phyloP scores from a whole-genome alignment of 1,140 invertebrate species.

The Anadara kagoshimensis region DNA sequence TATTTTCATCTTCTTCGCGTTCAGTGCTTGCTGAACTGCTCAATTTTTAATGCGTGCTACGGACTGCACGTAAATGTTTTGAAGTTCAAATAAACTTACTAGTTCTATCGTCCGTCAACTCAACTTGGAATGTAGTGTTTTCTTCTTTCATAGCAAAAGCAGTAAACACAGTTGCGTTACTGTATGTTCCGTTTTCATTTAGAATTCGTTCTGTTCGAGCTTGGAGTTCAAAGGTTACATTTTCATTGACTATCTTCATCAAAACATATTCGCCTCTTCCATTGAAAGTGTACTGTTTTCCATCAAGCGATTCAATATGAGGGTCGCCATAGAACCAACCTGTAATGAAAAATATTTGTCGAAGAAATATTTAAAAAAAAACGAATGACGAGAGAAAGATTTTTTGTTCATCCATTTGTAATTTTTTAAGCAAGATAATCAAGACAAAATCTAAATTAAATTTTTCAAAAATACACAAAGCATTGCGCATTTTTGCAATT shows the following conservation, averaged over 20 bases:
- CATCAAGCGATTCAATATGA: constrained; percentile 65
- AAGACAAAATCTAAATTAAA: no score
- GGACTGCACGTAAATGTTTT: no score
- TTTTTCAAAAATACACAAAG: no score
- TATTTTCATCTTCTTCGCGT: no score
- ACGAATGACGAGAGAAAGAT: no score
- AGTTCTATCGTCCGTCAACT: constrained; percentile 2
- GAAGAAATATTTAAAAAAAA: no score
- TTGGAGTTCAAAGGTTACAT: constrained; percentile 40
- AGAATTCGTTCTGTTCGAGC: constrained; percentile 31
- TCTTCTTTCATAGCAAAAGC: constrained; percentile 38
- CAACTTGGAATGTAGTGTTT: constrained; percentile 13
- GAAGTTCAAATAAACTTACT: no score
- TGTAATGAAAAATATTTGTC: constrained; percentile 30
- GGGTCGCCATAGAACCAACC: constrained; percentile 61
- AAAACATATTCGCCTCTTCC: constrained; percentile 63
- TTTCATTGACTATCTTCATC: constrained; percentile 33
- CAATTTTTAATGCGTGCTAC: no score
- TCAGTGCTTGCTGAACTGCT: no score
- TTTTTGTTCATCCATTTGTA: no score
- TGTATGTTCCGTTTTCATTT: background rate
- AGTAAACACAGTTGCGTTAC: constrained; percentile 46
- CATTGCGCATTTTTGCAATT: no score
- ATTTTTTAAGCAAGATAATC: no score
- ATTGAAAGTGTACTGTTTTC: constrained; percentile 62